Percentiles rank a stretch among this genome's conserved stretches.
phyloP scores from a whole-genome alignment of 2,888 invertebrate genomes.

The Idaea dimidiata region DNA sequence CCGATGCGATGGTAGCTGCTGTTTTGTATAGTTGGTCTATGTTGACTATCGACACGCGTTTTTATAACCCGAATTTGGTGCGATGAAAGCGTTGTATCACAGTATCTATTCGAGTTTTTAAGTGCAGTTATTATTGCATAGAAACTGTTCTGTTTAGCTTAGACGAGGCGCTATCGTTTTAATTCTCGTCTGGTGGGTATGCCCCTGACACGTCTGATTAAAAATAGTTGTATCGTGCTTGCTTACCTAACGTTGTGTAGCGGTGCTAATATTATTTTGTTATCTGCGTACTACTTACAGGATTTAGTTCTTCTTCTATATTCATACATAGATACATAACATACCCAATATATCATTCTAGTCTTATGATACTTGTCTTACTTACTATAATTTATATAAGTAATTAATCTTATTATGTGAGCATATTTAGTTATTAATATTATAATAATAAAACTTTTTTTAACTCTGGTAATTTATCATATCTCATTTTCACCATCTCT shows the following conservation, averaged over 20 bases:
- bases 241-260: conserved; percentile 9
- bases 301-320: conserved; percentile 6
- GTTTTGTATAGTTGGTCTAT: conserved; percentile 28
- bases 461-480: too few relatives aligned
- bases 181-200: conserved; percentile 42
- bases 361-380: too few relatives aligned
- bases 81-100: conserved; percentile 16
- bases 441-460: too few relatives aligned
- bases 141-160: conserved; percentile 40
- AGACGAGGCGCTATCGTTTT: conserved; percentile 37
- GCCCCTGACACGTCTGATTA: conserved; percentile 37
- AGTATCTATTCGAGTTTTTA: conserved; percentile 6
- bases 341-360: neutral
- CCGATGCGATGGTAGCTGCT: conserved; percentile 21
- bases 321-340: neutral
- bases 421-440: too few relatives aligned
- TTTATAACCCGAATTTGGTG: conserved; percentile 22
- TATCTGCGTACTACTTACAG: conserved; percentile 2
- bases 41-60: conserved; percentile 25
- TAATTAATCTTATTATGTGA: too few relatives aligned
- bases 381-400: too few relatives aligned
- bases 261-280: conserved; percentile 13
- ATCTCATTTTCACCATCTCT: too few relatives aligned
- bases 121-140: conserved; percentile 12
- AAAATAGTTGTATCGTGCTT: conserved; percentile 36